Evolutionary conservation across 2,797 vertebrate species (phyloP).

Genomic region (Caiman crocodilus): DNA sequence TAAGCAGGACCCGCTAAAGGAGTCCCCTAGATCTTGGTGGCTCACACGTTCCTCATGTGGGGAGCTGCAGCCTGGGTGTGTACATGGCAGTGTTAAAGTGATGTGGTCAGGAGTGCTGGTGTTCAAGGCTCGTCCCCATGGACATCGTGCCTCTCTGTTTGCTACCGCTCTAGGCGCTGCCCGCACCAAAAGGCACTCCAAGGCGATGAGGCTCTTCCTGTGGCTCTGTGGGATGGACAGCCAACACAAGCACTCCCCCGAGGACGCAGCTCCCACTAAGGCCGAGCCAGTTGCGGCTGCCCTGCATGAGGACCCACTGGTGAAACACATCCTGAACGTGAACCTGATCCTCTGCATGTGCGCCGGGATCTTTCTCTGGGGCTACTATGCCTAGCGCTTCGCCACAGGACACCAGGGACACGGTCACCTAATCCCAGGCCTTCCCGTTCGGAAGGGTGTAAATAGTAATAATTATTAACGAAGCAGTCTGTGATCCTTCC

Average conservation of each 20-base stretch:
- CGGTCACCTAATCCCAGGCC: not conserved
- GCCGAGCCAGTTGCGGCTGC: constrained; percentile 42
- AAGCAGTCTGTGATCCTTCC: constrained; percentile 50
- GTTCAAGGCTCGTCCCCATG: fast-evolving
- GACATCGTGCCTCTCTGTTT: not conserved
- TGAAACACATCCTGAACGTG: constrained; percentile 84
- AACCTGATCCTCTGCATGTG: constrained; percentile 89
- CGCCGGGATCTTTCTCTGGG: constrained; percentile 87
- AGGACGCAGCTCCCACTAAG: fast-evolving
- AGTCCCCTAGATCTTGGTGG: not conserved
- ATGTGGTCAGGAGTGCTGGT: not conserved
- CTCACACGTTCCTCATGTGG: fast-evolving
- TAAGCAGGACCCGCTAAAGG: fast-evolving
- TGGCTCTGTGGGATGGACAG: constrained; percentile 95
- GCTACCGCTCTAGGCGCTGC: constrained; percentile 21
- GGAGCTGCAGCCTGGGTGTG: not conserved
- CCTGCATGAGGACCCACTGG: constrained; percentile 83
- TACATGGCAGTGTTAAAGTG: not conserved
- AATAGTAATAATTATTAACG: constrained; percentile 54
- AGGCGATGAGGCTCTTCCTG: constrained; percentile 80
- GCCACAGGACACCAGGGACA: fast-evolving
- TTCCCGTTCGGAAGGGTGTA: constrained; percentile 41
- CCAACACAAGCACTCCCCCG: not conserved
- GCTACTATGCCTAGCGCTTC: constrained; percentile 87
- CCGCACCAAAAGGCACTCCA: constrained; percentile 13